Base-by-base conservation (phyloP, 2,888 invertebrate genomes). In the Amiota mariae region DNA sequence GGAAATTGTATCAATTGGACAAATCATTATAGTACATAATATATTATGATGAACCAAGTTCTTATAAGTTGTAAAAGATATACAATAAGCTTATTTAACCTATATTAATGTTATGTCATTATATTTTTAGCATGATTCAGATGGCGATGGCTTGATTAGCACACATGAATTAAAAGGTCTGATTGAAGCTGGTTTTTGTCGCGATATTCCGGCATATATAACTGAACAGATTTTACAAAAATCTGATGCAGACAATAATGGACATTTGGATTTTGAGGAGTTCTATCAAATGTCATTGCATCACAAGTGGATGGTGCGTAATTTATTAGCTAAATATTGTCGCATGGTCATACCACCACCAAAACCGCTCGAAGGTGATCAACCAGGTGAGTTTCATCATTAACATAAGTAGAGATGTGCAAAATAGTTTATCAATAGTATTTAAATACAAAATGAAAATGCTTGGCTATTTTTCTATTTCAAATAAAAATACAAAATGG, bases 61-160 rank as follows among this genome's bases (percentile, higher is more conserved):
- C n/a, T n/a, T n/a, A n/a, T n/a, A n/a, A n/a, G n/a, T n/a, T n/a
- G n/a, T n/a, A n/a, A n/a, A n/a, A n/a, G n/a, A n/a, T n/a, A n/a
- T n/a, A n/a, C n/a, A n/a, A n/a, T n/a, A n/a, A n/a, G n/a, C n/a
- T n/a, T n/a, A n/a, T n/a, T n/a, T n/a, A n/a, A 24, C 24, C 3
- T 1, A 24, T 2, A 24, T 24, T 24, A 24, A 24, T 24, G 24
- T 3, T 3, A 24, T 24, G 3, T 24, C 3, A 24, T 36, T 36
- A 36, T 36, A 36, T 36, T 74, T 91, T 13, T 90, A 94, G 93
- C 95, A 94, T 82, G 95, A 95, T 86, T 91, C 89, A 66, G 93
- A 95, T 86, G 91, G 92, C 74, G 94, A 95, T 90, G 95, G 95
- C 0, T 91, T 89, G 77, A 93, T 95, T 82, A 93, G 93, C 2